Percentiles rank a stretch among this genome's conserved stretches.
These are phyloP conservation scores for Narcine bancroftii DNA, from an alignment of 2,113 vertebrate genomes.

Conservation along the genomic window DNA sequence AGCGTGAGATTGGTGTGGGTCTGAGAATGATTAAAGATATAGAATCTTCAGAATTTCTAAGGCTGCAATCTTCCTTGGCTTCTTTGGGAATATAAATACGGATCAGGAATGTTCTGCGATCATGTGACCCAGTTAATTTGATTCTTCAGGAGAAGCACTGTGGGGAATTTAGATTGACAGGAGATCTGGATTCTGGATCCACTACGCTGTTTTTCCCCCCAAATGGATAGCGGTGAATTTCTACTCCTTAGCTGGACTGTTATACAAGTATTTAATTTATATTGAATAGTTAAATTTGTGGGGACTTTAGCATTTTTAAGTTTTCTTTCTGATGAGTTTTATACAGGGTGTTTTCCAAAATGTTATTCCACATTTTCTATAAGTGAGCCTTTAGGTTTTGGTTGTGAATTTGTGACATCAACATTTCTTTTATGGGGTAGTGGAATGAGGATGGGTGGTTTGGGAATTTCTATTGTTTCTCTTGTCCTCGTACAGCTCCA, in stretches of 20 bases:
- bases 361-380: not conserved
- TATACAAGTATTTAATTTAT: too few species aligned
- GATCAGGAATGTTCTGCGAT: not conserved
- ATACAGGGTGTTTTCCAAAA: not conserved
- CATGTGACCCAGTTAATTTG: not conserved
- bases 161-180: not conserved
- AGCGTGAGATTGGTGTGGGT: not conserved
- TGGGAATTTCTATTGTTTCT: not conserved
- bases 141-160: not conserved
- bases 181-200: not conserved
- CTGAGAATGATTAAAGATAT: too few species aligned
- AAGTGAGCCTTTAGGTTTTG: not conserved
- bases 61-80: not conserved
- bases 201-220: not conserved
- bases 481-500: not conserved
- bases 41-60: too few species aligned
- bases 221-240: not conserved
- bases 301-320: not conserved
- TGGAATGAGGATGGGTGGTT: not conserved
- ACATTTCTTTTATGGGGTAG: not conserved
- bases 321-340: not conserved
- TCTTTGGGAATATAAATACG: not conserved
- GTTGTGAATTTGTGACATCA: not conserved
- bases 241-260: not conserved
- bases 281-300: too few species aligned